Base-by-base conservation (phyloP, 2,888 invertebrate genomes). In the Pachydiplax longipennis region DNA sequence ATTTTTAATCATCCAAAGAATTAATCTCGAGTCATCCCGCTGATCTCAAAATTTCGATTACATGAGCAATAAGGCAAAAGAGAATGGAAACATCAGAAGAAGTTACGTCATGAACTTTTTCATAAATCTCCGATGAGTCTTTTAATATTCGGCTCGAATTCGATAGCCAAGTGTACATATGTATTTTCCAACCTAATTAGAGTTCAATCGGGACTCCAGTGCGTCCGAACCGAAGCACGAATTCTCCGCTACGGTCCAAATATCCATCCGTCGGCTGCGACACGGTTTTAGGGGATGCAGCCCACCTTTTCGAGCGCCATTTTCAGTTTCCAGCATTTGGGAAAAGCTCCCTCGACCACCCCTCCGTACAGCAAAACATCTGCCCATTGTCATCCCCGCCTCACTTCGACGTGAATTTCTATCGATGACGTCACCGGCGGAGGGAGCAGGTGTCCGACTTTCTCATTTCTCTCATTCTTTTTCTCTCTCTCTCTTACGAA, bases 311-410 rank as follows among this genome's bases (percentile, higher is more conserved):
- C 58, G 18, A 53, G n/a, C 58, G 53, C 65, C 73, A 31, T 73
- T 73, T 73, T 73, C 73, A 31, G 73, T 73, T 73, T 73, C 73
- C 87, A 37, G 65, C 61, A 58, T 61, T 83, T 83, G 35, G 83
- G 73, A 58, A 61, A 58, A n/a, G 25, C 48, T n/a, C 53, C 13
- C 53, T 48, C 35, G 4, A 12, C 35, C 18, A 31, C 35, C 58
- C 83, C n/a, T 53, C 35, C 37, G 15, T 10, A 35, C 58, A 58
- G 87, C 35, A 61, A 87, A 87, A 87, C 87, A 87, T 87, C 87
- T 87, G 87, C 87, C 87, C 87, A 87, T 87, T 87, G 87, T 87
- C 87, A 65, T 65, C 35, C 35, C 58, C 58, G 83, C 58, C 61
- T 83, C 82, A 35, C 61, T 61, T 87, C 58, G 61, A 61, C 65